Evolutionary conservation across 2,888 invertebrate species (phyloP).

Genomic region (Caenorhabditis sp.): DNA sequence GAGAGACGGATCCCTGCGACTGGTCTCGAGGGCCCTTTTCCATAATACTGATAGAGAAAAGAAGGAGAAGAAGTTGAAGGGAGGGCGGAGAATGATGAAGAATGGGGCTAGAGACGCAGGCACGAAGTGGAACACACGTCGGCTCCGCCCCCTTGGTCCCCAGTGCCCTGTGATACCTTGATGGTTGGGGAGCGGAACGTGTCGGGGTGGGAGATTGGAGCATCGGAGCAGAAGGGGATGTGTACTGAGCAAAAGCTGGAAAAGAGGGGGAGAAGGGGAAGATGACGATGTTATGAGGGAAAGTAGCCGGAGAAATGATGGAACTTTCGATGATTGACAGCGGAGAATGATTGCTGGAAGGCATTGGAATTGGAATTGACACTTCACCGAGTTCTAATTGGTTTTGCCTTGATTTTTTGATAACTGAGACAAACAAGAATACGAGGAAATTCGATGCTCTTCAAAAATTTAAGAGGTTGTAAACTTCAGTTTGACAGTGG

Average conservation of each 20-base stretch:
- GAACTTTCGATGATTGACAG: not conserved
- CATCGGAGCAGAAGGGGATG: not conserved
- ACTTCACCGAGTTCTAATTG: too few relatives aligned
- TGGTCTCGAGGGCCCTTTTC: conserved; percentile 21
- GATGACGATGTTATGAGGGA: conserved; percentile 16
- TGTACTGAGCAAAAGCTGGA: not conserved
- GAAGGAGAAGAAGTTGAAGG: too few relatives aligned
- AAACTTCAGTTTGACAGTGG: too few relatives aligned
- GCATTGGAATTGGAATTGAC: too few relatives aligned
- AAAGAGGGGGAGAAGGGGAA: not conserved
- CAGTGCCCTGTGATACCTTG: conserved; percentile 15
- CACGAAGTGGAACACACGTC: conserved; percentile 19
- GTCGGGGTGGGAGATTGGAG: conserved; percentile 6
- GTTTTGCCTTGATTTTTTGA: too few relatives aligned
- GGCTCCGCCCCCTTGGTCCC: conserved; percentile 35
- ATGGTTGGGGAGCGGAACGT: conserved; percentile 12
- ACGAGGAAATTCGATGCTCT: too few relatives aligned
- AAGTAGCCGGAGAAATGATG: not conserved
- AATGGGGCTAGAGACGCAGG: conserved; percentile 20
- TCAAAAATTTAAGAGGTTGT: too few relatives aligned
- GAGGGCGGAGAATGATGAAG: conserved; percentile 17
- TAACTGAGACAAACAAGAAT: too few relatives aligned
- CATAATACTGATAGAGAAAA: conserved; percentile 59
- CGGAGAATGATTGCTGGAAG: too few relatives aligned
- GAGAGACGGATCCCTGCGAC: conserved; percentile 12